phyloP scores from a whole-genome alignment of 2,888 invertebrate genomes.

The Trichopria drosophilae region DNA sequence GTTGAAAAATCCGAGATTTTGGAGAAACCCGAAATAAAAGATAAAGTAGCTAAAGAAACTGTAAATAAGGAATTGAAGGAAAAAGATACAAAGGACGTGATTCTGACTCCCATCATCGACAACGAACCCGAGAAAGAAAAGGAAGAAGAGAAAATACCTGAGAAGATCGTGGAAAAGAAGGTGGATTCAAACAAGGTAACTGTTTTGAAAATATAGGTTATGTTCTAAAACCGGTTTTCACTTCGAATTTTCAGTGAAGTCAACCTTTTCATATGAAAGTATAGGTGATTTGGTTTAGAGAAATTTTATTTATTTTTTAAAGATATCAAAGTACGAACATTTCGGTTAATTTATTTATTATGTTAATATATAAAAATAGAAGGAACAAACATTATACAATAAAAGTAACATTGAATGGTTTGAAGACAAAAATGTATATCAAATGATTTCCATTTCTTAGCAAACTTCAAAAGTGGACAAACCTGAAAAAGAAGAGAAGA shows the following conservation, averaged over 20 bases:
- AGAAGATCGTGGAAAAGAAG: too few relatives aligned
- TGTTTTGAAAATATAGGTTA: too few relatives aligned
- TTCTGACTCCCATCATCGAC: conserved; percentile 48
- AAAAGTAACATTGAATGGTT: too few relatives aligned
- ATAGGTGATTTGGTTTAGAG: too few relatives aligned
- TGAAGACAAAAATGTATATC: not conserved
- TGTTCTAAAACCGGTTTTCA: too few relatives aligned
- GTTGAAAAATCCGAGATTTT: conserved; percentile 51
- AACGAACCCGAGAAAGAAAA: conserved; percentile 43
- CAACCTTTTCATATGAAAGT: too few relatives aligned
- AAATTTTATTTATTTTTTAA: too few relatives aligned
- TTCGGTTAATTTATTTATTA: too few relatives aligned
- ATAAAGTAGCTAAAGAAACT: conserved; percentile 61
- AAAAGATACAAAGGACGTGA: conserved; percentile 55
- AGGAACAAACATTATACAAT: too few relatives aligned
- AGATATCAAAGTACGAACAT: too few relatives aligned
- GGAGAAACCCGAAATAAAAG: conserved; percentile 58
- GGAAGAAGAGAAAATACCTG: conserved; percentile 42
- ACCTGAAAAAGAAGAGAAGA: conserved; percentile 52
- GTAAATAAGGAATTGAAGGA: conserved; percentile 61
- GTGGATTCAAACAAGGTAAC: not conserved
- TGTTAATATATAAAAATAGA: too few relatives aligned
- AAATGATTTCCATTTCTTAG: not conserved
- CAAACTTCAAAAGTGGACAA: conserved; percentile 42
- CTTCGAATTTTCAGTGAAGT: too few relatives aligned